Evolutionary conservation across 2,113 vertebrate genomes (phyloP).

Genomic region (Hyperopisus bebe): DNA sequence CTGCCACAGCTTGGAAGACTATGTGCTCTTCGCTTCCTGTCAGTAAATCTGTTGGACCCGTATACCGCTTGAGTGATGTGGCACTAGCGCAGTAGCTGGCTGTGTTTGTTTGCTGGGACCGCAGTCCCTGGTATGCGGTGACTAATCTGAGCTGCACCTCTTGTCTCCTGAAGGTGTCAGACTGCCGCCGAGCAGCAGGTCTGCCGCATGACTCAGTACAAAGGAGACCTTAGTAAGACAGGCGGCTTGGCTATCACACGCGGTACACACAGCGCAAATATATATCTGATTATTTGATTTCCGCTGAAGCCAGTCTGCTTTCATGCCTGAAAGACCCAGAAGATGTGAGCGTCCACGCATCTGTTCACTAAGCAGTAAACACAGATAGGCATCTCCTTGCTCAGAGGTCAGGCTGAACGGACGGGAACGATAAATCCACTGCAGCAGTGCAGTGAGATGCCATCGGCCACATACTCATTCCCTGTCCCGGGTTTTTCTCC

Average conservation of each 20-base stretch:
- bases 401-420: neutral
- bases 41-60: neutral
- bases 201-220: constrained; percentile 11
- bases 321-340: neutral
- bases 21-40: neutral
- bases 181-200: constrained; percentile 17
- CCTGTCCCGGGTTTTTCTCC: neutral
- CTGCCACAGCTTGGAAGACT: neutral
- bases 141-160: constrained; percentile 13
- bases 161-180: constrained; percentile 15
- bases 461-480: neutral
- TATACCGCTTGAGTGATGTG: neutral
- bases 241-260: neutral
- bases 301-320: neutral
- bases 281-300: neutral
- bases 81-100: neutral
- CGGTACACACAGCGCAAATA: neutral
- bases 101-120: neutral
- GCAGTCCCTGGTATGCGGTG: neutral
- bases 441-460: neutral
- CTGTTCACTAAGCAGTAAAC: neutral
- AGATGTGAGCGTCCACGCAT: neutral
- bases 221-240: neutral
- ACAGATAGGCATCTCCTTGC: neutral
- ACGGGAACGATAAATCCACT: neutral